Evolutionary conservation across 2,113 vertebrate species (phyloP), one percentile per base, ranked within the genome.

Genomic region (Odobenus rosmarus): DNA sequence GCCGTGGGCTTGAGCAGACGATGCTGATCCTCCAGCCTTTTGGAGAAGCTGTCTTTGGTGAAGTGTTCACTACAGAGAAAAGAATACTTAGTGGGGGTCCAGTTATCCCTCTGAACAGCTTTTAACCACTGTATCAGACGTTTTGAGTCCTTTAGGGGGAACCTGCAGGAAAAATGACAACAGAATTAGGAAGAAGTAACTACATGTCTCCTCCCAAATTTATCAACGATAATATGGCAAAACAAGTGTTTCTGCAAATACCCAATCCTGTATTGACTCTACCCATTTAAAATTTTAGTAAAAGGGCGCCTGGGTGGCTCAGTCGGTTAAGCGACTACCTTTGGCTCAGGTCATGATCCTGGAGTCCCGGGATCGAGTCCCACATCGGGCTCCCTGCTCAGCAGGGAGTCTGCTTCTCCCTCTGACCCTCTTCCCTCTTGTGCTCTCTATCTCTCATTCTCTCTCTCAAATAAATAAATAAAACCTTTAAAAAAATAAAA

Each of bases 61-160:
- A 99, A 99, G 42, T 99, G 99, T 67, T 99, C 99, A 0, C 99
- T 99, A 95, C 99, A 99, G 21, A 99, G 99, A 67, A 99, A 99
- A 0, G 99, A 99, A 24, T 99, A 99, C 96, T 99, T 99, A 42
- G 99, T 99, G 24, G 99, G 99, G 24, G 98, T 99, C 99, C 99
- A 99, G 97, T 99, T 99, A 67, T 99, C 99, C 11, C 99, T 98
- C 97, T 99, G 99, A 76, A 99, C 98, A 10, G 99, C 99, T 90
- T 98, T 99, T 26, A 99, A 95, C 99, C 99, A 99, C 97, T 99
- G 99, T 53, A 99, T 97, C 76, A 99, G 96, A 16, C 99, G 99
- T 85, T 99, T 98, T 0, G 99, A 99, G 67, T 99, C 99, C 95
- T 99, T 99, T 46, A 99, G 98, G 42, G 99, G 99, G 62, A 99